Base-by-base conservation (phyloP, 2,888 invertebrate genomes). In the Dione vanillae region DNA sequence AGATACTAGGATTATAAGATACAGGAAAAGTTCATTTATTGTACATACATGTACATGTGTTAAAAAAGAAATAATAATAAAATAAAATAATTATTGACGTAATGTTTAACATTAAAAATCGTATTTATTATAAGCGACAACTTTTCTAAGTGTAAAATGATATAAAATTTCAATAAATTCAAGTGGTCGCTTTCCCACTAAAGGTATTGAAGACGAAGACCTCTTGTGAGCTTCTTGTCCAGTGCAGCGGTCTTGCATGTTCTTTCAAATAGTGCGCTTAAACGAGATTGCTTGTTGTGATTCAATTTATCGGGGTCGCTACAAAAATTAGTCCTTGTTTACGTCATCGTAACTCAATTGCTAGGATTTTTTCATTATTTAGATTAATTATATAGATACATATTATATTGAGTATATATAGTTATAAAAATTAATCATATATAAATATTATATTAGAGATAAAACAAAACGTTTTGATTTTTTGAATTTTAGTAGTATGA, bases 221-320 rank as follows among this genome's bases (percentile, higher is more conserved):
- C 76, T 87, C 87, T 80, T 78, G 81, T 73, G 77, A 78, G 79
- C 81, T 78, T 61, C 87, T 86, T 85, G 85, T 82, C 79, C 78
- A 79, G 82, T 84, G 86, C 78, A 79, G 82, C 84, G 86, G 85
- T 84, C 85, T 87, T 87, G 88, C 85, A 84, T 83, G 84, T 87
- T 89, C 80, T 82, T 85, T 82, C 83, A 78, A 89, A 90, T 88
- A 90, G 87, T 88, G 88, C 85, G 78, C 82, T 80, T 81, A 82
- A 82, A 78, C 84, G 85, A 86, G 89, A 91, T 90, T 91, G 88
- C 87, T 90, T 86, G 85, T 89, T 86, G 89, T 89, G 91, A 92
- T 74, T 74, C 67, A 74, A 72, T 72, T 72, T 69, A 83, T 76
- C 77, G 77, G 78, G 79, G 74, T 78, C 5, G 40, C 64, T 14